Conservation (phyloP, 2,797 vertebrate genomes). For the Chloroceryle amazona region DNA sequence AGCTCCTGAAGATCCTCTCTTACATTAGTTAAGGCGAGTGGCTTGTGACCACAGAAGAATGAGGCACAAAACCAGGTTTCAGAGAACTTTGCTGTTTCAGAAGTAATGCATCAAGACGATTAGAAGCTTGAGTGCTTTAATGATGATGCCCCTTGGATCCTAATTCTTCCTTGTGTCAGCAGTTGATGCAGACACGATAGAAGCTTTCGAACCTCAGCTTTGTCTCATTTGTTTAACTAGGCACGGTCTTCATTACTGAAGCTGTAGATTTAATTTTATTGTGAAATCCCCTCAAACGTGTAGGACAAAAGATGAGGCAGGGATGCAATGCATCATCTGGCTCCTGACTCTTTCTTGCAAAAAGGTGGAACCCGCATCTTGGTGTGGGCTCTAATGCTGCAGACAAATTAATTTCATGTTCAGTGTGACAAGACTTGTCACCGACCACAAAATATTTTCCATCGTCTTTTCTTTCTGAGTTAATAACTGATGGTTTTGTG, state of each 20-base stretch:
- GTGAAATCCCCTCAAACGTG: not conserved
- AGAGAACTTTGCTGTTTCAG: not conserved
- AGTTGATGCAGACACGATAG: not conserved
- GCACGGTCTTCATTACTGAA: slow-evolving; percentile 40
- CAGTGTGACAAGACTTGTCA: slow-evolving; percentile 50
- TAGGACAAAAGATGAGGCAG: not conserved
- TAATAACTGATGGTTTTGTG: slow-evolving; percentile 58
- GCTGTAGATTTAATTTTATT: slow-evolving; percentile 34
- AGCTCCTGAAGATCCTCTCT: not conserved
- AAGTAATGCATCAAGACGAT: not conserved
- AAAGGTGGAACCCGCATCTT: not conserved
- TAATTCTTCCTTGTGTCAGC: not conserved
- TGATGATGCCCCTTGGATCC: not conserved
- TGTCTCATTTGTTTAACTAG: slow-evolving; percentile 51
- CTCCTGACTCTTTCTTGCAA: not conserved
- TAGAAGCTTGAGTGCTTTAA: not conserved
- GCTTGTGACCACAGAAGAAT: not conserved
- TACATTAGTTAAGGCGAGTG: not conserved
- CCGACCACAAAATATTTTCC: slow-evolving; percentile 19
- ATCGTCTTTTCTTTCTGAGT: slow-evolving; percentile 45
- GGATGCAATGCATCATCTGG: not conserved
- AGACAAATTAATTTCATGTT: slow-evolving; percentile 44
- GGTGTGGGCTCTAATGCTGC: not conserved
- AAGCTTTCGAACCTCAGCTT: not conserved
- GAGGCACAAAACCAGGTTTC: not conserved